Evolutionary conservation across 2,797 vertebrate genomes (phyloP), one percentile per base, ranked within the genome.

Genomic region (Ammospiza maritima): DNA sequence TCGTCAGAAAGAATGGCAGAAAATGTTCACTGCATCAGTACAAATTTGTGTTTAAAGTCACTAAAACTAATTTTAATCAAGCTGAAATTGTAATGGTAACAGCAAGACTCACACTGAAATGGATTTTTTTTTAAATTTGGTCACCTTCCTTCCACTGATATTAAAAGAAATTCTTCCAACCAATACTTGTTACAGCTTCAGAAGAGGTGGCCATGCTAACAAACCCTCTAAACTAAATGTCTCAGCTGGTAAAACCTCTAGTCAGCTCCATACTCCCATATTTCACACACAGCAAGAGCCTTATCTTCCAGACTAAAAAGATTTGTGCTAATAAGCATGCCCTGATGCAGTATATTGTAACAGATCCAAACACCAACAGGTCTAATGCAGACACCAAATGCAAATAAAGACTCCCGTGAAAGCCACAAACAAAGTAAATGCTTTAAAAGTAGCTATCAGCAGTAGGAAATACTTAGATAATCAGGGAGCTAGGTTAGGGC

Each of bases 401-500:
- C 54, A 79, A 83, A 85, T 61, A 67, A 77, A 69, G 34, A 36
- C 38, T 83, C 61, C 75, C 1, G 1, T 42, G 40, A 91, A 85
- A 85, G 61, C 78, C 54, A 72, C 65, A 64, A 57, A 88, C 36
- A 73, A 80, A 25, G 15, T 42, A 80, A 91, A 91, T 89, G 65
- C 75, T 54, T 85, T 89, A 62, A 70, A 95, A 91, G 61, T 57
- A 85, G 47, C 62, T 77, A 75, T 82, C 65, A 69, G 32, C 5
- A 2, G 65, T 60, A 90, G 62, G 22, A 95, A 97, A 88, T n/a
- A 50, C 78, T 87, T 61, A 66, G 65, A 80, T 75, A 87, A 77
- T 87, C 64, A 54, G 83, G 71, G 40, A 90, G 77, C 48, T 70
- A 72, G 60, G 91, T 91, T 85, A 85, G 48, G 67, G 75, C 32